Base-by-base conservation (phyloP, 2,888 invertebrate genomes). In the Orthosia cruda region DNA sequence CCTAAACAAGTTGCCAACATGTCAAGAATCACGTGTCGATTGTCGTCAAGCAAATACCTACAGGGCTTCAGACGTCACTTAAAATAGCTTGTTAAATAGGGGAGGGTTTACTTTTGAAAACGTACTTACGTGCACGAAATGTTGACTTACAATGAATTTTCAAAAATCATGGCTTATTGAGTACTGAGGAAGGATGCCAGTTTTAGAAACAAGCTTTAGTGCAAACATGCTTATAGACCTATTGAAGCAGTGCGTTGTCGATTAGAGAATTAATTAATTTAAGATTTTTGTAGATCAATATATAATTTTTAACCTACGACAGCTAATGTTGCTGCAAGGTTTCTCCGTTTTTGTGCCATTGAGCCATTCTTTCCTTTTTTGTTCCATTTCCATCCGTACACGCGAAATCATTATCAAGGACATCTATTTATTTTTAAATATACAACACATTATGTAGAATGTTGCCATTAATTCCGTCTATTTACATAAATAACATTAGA, bases 21-120 rank as follows among this genome's bases (percentile, higher is more conserved):
- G 63, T 77, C 57, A 20, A 18, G 52, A 12, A 63, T 69, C 50
- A 62, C n/a, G 47, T 63, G 49, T 77, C 62, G 40, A 77, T 58
- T 58, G 50, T 63, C 32, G 26, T 16, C 32, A 32, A 76, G 50
- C 52, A 45, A 63, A 74, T 40, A 50, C 9, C 40, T 40, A 9
- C 16, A 57, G 0, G 16, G 13, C 13, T 26, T 15, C 13, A 40
- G 16, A 54, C 49, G 9, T 15, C 32, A 45, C 4, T 20, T 18
- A 40, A 7, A 49, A 50, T 23, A 23, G 1, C 13, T 7, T 32
- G 18, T 20, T 62, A 16, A 62, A 23, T 55, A 16, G 7, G 32
- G 16, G 54, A 40, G 13, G 23, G 1, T 15, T 47, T 26, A 45
- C 40, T 7, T 40, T 40, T 40, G 40, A 40, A 9, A 9, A 40